Evolutionary conservation across 2,888 invertebrate species (phyloP).

Genomic region (Luperina nickerlii): DNA sequence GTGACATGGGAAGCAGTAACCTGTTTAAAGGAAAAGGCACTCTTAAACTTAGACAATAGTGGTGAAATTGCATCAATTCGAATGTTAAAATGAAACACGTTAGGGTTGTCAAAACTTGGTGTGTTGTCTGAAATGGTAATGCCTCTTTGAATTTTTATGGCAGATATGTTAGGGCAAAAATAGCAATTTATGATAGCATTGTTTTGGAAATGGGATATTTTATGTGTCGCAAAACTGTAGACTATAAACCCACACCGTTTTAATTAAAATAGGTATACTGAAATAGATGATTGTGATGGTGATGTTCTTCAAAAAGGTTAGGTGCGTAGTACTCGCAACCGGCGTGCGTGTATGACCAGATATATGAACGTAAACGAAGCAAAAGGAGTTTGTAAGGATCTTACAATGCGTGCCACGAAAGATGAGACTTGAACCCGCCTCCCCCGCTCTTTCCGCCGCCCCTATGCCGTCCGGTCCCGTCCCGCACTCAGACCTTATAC

Average conservation of each 20-base stretch:
- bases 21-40: neutral
- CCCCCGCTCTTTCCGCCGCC: no score
- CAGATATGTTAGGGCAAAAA: conserved; percentile 7
- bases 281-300: neutral
- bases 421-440: no score
- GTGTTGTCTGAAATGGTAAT: conserved; percentile 43
- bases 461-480: no score
- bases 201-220: conserved; percentile 27
- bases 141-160: conserved; percentile 43
- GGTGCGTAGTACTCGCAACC: no score
- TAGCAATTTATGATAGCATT: neutral
- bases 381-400: neutral
- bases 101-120: conserved; percentile 47
- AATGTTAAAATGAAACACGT: conserved; percentile 21
- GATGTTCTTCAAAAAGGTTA: no score
- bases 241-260: neutral
- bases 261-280: neutral
- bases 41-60: neutral
- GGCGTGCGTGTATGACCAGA: no score
- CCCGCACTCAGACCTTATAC: no score
- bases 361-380: neutral
- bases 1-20: neutral
- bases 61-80: conserved; percentile 8
- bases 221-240: neutral
- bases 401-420: no score